Conservation (phyloP, 1,140 invertebrate species). For the Sitodiplosis mosellana region DNA sequence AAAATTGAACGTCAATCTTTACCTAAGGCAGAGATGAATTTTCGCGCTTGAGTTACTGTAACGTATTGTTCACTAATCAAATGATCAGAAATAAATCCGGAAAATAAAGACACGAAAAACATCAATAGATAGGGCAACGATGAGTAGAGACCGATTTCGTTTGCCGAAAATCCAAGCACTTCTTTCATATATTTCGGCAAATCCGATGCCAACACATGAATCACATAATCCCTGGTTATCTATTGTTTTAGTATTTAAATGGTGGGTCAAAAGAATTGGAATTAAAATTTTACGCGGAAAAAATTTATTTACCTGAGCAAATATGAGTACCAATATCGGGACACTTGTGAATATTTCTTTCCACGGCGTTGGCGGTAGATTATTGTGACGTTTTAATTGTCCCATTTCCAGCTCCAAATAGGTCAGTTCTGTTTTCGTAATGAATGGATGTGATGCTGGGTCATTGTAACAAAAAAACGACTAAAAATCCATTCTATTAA, state of each 20-base stretch:
- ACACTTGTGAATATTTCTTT: slow-evolving; percentile 50
- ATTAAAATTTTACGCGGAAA: too few species aligned
- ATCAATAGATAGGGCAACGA: slow-evolving; percentile 50
- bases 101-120: slow-evolving; percentile 49
- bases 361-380: slow-evolving; percentile 47
- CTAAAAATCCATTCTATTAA: slow-evolving; percentile 18
- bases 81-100: slow-evolving; percentile 47
- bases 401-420: slow-evolving; percentile 50
- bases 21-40: slow-evolving; percentile 54
- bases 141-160: slow-evolving; percentile 44
- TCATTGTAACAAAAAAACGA: slow-evolving; percentile 48
- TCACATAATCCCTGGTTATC: slow-evolving; percentile 83
- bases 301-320: slow-evolving; percentile 31
- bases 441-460: slow-evolving; percentile 58
- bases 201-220: slow-evolving; percentile 84
- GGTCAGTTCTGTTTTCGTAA: slow-evolving; percentile 51
- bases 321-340: slow-evolving; percentile 55
- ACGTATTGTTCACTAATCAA: slow-evolving; percentile 36
- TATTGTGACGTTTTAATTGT: slow-evolving; percentile 24
- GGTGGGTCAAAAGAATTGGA: slow-evolving; percentile 15
- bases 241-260: not conserved
- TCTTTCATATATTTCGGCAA: slow-evolving; percentile 83
- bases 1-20: too few species aligned
- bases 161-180: slow-evolving; percentile 67
- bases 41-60: slow-evolving; percentile 40